Base-by-base conservation (phyloP, 2,888 invertebrate genomes). In the Esperia sulphurella region DNA sequence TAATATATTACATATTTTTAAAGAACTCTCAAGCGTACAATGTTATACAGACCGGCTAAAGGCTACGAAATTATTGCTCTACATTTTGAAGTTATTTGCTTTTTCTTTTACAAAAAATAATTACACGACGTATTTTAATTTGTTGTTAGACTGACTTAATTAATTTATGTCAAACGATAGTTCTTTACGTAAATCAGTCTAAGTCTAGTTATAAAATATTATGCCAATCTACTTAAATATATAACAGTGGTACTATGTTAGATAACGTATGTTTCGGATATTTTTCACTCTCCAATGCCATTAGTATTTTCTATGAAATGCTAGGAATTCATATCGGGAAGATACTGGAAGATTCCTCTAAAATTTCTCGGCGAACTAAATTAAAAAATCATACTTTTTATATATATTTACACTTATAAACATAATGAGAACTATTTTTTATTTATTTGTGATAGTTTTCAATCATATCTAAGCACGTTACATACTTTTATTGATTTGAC, bases 31-130 rank as follows among this genome's bases (percentile, higher is more conserved):
- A 33, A 8, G 10, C 9, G 2, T 33, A 33, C 9, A 10, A 3
- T 13, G 12, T 21, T 28, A 51, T n/a, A 55, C 80, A 78, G 83
- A 78, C 82, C 83, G 79, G 77, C 78, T 61, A 51, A 80, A 83
- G 80, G 81, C 82, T 70, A 68, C 56, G 54, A 73, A 75, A 77
- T 79, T 85, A 86, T 85, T 86, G 85, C 84, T 85, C 57, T 53
- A 68, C 61, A 63, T 75, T 74, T 48, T 45, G 49, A 57, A 63
- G 51, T 70, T 68, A 68, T 61, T 71, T 59, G 63, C 65, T 61
- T 65, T 57, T 14, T 48, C 33, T 30, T 10, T 53, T 59, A 56
- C 58, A 53, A 54, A 55, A 57, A 53, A 58, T 57, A 54, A 53
- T 51, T 48, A 49, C 43, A 52, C 51, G 42, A 14, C 39, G 30